Conservation (phyloP, 2,888 invertebrate genomes). For the Apoderus coryli region DNA sequence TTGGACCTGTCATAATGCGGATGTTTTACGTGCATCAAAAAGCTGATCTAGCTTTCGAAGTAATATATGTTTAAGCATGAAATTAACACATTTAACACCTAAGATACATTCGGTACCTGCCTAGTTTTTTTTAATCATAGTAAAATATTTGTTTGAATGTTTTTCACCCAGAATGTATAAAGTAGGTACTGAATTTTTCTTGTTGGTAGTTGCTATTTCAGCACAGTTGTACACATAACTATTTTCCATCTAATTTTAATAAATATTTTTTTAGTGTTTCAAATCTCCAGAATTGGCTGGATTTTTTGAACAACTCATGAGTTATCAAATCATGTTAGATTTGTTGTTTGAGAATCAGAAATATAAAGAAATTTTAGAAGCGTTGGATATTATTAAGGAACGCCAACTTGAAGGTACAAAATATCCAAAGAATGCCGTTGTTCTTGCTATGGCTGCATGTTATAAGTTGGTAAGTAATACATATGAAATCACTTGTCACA, state of each 20-base stretch:
- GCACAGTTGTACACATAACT: no score
- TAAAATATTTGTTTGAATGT: no score
- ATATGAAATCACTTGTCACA: no score
- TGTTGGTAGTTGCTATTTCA: no score
- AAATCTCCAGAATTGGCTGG: conserved; percentile 42
- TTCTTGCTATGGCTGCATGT: conserved; percentile 54
- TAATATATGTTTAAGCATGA: no score
- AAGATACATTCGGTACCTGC: no score
- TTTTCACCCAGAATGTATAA: no score
- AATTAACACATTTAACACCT: no score
- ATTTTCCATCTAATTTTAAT: conserved; percentile 8
- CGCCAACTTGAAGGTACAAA: conserved; percentile 47
- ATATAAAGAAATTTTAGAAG: conserved; percentile 49
- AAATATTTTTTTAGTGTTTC: conserved; percentile 45
- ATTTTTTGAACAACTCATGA: conserved; percentile 58
- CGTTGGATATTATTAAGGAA: conserved; percentile 45
- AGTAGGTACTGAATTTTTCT: no score
- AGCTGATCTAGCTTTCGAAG: conserved; percentile 46
- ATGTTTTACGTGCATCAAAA: conserved; percentile 56
- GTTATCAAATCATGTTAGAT: conserved; percentile 55
- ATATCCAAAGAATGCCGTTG: conserved; percentile 52
- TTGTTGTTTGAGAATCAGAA: conserved; percentile 50
- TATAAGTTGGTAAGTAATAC: conserved; percentile 52
- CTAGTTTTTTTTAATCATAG: no score
- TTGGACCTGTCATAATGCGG: conserved; percentile 75